Evolutionary conservation across 2,113 vertebrate species (phyloP), one percentile per base, ranked within the genome.

Genomic region (Rhinolophus ferrumequinum): DNA sequence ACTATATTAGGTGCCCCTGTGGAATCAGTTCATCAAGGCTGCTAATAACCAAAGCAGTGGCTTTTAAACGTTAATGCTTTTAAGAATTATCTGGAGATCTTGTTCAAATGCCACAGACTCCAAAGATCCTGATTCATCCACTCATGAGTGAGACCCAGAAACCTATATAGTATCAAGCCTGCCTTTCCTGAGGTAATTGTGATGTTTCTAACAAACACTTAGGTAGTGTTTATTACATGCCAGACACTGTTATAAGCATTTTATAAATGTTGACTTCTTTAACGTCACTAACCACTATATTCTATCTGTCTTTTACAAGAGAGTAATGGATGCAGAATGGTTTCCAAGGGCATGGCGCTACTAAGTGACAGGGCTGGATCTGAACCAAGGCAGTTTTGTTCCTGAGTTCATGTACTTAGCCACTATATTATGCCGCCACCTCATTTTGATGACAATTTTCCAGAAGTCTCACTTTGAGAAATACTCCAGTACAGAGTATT

Each of bases 261-360:
- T 93, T 56, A 86, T 85, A 86, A 92, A 72, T 79, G 18, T 44
- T 91, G 77, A 47, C 41, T 83, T 94, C n/a, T 38, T 96, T 69
- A 10, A 91, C 92, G 15, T 88, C 72, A 86, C 8, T 38, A 54
- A 83, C 6, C 8, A 30, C 9, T 69, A 9, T 16, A 28, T 35
- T 82, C 24, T 41, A 18, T 41, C 26, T 44, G 18, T 12, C 8
- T 97, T 92, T 97, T 87, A 70, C 0, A 52, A 56, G 35, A 64
- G 15, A 83, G 13, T 54, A 69, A 41, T n/a, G 19, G 19, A 56
- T 62, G n/a, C 22, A 85, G n/a, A 54, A 8, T 21, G 85, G 5
- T 58, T 88, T 85, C 15, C 8, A 50, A 80, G 14, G 1, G 6
- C 12, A 28, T 8, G 64, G 11, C 9, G 5, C 18, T 64, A n/a